Base-by-base conservation (phyloP, 1,140 invertebrate species). In the Drosophila azteca region DNA sequence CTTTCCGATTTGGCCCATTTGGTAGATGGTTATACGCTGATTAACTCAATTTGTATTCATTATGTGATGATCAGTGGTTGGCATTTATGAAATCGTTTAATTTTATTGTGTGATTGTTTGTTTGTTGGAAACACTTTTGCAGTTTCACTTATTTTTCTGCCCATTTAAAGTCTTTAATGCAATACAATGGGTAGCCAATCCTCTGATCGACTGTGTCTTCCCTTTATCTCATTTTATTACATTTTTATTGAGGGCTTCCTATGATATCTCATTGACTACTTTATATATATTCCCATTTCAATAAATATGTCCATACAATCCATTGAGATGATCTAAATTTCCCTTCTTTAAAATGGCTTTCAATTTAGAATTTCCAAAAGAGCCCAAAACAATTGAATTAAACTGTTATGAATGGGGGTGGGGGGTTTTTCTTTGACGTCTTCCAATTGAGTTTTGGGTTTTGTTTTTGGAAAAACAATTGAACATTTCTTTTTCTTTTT, bases 401-500 rank as follows among this genome's bases (percentile, higher is more conserved):
- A 84, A 85, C 69, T 82, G 67, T 64, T 43, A 72, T 63, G 72
- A 43, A 72, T 48, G 59, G 51, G 58, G 15, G n/a, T 52, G 44
- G 59, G 51, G 58, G 15, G n/a, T 52, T 43, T 53, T 52, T 22
- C 35, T 51, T 48, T 29, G 41, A 44, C 51, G 72, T 41, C 41
- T 46, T 48, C 26, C 58, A 65, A 66, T 53, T 72, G 59, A 55
- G 45, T 63, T 69, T 69, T 50, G 41, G 5, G 29, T 60, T 53
- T 51, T 35, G n/a, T 51, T 76, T 58, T 35, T 26, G 22, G 26
- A 49, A 61, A 77, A 81, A 82, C 79, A 83, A 83, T 83, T 79
- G 73, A 87, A 87, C 20, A 44, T 46, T 70, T 67, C 69, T 65
- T 80, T 77, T 81, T 85, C 74, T 46, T 70, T 67, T 75, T 77